Evolutionary conservation across 2,888 invertebrate species (phyloP).

Genomic region (Ophonus ardosiacus): DNA sequence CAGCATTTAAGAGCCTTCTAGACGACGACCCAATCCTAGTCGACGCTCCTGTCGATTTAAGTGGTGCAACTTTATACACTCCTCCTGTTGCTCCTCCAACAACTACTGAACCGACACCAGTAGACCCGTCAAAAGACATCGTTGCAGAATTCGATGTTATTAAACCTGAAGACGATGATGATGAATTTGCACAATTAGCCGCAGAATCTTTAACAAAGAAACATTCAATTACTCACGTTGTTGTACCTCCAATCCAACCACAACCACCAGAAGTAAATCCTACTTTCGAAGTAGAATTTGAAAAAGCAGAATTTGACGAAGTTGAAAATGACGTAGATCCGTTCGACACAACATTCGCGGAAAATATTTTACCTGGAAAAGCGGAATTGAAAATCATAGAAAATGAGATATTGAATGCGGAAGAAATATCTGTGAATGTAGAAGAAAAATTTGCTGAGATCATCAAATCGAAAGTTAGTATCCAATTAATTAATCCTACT

Average conservation of each 20-base stretch:
- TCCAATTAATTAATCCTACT: conserved; percentile 82
- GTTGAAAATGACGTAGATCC: conserved; percentile 83
- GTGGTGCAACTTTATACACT: conserved; percentile 75
- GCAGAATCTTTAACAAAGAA: conserved; percentile 84
- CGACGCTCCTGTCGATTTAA: conserved; percentile 82
- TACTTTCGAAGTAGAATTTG: conserved; percentile 55
- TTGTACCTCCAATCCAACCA: conserved; percentile 75
- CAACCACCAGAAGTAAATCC: conserved; percentile 73
- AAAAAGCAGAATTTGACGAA: conserved; percentile 75
- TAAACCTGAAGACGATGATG: conserved; percentile 80
- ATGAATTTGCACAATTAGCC: conserved; percentile 88
- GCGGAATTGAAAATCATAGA: conserved; percentile 80
- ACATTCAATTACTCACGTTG: conserved; percentile 75
- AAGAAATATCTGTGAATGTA: conserved; percentile 53
- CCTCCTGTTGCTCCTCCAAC: conserved; percentile 68
- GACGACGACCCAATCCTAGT: conserved; percentile 84
- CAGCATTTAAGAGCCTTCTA: conserved; percentile 80
- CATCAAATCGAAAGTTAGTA: conserved; percentile 75
- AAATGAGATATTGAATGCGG: conserved; percentile 77
- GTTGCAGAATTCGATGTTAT: conserved; percentile 77
- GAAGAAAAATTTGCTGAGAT: conserved; percentile 67
- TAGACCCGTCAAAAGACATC: conserved; percentile 25
- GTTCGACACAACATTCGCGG: conserved; percentile 91
- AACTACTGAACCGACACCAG: not conserved
- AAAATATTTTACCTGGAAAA: conserved; percentile 84